Conservation (phyloP, 1,140 invertebrate species). For the Heliconius hewitsoni region DNA sequence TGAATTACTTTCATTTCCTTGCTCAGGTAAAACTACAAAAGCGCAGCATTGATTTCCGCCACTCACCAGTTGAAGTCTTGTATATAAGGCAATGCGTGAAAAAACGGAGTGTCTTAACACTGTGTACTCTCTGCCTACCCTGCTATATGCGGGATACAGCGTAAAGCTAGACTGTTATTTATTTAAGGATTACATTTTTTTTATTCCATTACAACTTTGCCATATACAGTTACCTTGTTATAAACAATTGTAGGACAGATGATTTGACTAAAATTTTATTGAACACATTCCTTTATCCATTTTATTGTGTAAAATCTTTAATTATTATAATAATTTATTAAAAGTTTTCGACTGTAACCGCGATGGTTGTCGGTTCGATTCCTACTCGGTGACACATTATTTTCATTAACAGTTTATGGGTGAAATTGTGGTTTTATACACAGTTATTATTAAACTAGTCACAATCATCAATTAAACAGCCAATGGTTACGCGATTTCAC, state of each 20-base stretch:
- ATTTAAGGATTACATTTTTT: constrained; percentile 22
- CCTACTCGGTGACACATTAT: background rate
- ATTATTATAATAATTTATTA: background rate
- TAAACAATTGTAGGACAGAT: background rate
- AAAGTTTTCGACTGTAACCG: background rate
- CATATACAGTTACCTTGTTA: constrained; percentile 27
- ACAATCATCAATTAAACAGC: constrained; percentile 1
- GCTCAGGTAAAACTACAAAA: too few species aligned
- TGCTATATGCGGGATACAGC: too few species aligned
- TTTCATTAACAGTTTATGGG: background rate
- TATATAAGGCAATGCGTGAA: too few species aligned
- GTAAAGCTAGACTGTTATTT: constrained; percentile 27
- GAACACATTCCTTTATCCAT: constrained; percentile 17
- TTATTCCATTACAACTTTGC: constrained; percentile 18
- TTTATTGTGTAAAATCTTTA: constrained; percentile 2
- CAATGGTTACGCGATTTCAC: constrained; percentile 4
- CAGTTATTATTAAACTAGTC: constrained; percentile 16
- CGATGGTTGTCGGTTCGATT: too few species aligned
- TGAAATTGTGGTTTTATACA: constrained; percentile 5
- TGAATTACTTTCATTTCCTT: too few species aligned
- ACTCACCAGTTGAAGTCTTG: too few species aligned
- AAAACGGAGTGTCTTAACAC: too few species aligned
- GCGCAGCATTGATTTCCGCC: too few species aligned
- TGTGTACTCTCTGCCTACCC: too few species aligned
- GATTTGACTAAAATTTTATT: background rate